These are phyloP conservation scores for Okamejei kenojei DNA, from an alignment of 2,797 vertebrate genomes.

Conservation along the genomic window DNA sequence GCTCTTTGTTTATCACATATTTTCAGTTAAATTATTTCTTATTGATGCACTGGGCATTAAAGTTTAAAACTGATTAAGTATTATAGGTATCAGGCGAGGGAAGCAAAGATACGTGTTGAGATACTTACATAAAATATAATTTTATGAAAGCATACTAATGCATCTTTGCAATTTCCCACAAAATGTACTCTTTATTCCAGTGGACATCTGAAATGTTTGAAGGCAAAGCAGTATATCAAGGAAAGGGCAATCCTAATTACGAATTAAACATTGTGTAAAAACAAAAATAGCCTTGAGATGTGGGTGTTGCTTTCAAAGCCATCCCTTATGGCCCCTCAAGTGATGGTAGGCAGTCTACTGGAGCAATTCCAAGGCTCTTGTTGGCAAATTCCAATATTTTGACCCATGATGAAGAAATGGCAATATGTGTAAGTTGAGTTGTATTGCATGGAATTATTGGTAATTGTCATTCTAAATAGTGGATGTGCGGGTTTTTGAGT, in stretches of 20 bases:
- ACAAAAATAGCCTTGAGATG: not conserved
- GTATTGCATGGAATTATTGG: not conserved
- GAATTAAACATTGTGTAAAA: not conserved
- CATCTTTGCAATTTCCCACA: not conserved
- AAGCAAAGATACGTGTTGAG: not conserved
- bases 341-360: not conserved
- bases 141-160: not conserved
- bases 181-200: not conserved
- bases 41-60: not conserved
- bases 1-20: not conserved
- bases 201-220: not conserved
- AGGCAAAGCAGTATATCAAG: not conserved
- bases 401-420: not conserved
- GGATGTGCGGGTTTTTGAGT: not conserved
- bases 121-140: too few species aligned
- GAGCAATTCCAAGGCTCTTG: not conserved
- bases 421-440: not conserved
- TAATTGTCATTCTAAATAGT: not conserved
- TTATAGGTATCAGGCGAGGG: not conserved
- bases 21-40: constrained; percentile 1
- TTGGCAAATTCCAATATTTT: not conserved
- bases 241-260: not conserved
- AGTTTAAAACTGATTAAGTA: not conserved
- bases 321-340: not conserved
- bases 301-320: not conserved